Conservation (phyloP, 1,140 invertebrate genomes). For the Chionoecetes opilio region DNA sequence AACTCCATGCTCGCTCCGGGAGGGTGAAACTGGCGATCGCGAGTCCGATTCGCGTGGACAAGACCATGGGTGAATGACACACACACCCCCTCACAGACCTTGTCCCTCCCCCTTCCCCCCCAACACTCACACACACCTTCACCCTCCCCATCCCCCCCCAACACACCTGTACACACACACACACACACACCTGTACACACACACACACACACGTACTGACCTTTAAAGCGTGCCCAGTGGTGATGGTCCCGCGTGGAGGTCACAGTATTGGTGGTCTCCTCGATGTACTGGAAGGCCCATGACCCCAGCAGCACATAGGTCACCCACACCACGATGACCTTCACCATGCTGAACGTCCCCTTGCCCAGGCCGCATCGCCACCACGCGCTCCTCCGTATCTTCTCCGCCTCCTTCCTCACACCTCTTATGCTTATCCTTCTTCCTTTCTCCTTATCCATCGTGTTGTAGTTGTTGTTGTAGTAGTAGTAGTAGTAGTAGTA, state of each 20-base stretch:
- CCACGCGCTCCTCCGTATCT: background rate
- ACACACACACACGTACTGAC: slow-evolving; percentile 42
- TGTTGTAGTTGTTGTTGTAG: too few relatives aligned
- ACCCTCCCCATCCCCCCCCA: background rate
- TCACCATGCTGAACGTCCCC: slow-evolving; percentile 42
- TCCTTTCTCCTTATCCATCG: background rate
- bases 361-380: slow-evolving; percentile 60
- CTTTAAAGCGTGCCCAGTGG: slow-evolving; percentile 72
- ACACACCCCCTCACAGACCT: background rate
- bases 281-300: slow-evolving; percentile 64
- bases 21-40: too few relatives aligned
- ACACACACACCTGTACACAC: background rate
- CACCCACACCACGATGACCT: slow-evolving; percentile 68
- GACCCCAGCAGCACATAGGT: slow-evolving; percentile 62
- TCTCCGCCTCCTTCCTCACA: background rate
- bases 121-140: background rate
- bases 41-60: too few relatives aligned
- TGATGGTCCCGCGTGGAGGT: slow-evolving; percentile 17
- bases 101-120: background rate
- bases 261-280: background rate
- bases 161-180: background rate
- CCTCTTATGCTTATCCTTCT: background rate
- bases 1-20: too few relatives aligned
- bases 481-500: too few relatives aligned
- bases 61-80: too few relatives aligned